Evolutionary conservation across 1,140 invertebrate genomes (phyloP).

Genomic region (Planococcus citri): DNA sequence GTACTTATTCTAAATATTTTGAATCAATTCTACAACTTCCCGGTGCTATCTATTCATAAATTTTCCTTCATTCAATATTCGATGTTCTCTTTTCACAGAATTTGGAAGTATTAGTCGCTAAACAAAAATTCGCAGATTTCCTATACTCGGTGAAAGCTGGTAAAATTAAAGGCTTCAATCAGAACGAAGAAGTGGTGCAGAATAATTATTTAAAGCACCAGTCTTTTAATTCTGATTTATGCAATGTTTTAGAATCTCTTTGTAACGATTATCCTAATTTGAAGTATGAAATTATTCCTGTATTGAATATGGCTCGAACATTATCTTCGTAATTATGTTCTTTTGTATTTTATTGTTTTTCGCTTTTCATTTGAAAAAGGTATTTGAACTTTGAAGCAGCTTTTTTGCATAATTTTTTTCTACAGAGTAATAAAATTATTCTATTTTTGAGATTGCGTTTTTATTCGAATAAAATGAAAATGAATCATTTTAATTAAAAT

Average conservation of each 20-base stretch:
- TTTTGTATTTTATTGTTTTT: neutral
- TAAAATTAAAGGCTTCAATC: neutral
- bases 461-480: too few relatives aligned
- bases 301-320: neutral
- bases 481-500: too few relatives aligned
- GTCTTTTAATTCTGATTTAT: neutral
- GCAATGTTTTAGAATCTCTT: neutral
- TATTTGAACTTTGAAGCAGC: too few relatives aligned
- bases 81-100: neutral
- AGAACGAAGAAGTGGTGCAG: neutral
- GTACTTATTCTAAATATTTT: neutral
- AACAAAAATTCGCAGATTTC: slow-evolving; percentile 8
- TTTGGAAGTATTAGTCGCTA: neutral
- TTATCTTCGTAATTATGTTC: neutral
- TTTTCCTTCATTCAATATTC: neutral
- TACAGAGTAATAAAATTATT: too few relatives aligned
- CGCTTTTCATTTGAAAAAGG: too few relatives aligned
- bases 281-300: neutral
- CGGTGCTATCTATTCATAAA: too few relatives aligned
- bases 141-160: neutral
- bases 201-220: neutral
- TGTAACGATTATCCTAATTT: neutral
- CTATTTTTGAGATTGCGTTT: too few relatives aligned
- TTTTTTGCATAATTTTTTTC: too few relatives aligned
- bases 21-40: too few relatives aligned